Evolutionary conservation across 1,140 invertebrate genomes (phyloP).

Genomic region (Macrostomum lignano): DNA sequence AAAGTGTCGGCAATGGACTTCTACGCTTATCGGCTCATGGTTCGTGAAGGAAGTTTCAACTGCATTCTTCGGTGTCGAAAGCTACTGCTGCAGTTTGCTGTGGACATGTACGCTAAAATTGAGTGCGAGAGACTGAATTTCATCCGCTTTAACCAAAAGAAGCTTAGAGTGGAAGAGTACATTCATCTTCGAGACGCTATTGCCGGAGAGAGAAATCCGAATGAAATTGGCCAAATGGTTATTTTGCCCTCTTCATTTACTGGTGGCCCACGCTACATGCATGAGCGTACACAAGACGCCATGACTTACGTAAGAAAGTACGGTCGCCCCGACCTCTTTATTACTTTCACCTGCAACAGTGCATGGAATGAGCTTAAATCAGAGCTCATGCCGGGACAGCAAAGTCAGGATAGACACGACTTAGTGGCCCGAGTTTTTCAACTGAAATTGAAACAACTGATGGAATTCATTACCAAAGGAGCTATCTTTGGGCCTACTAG

Average conservation of each 20-base stretch:
- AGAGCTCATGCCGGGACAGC: slow-evolving; percentile 13
- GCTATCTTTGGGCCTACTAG: slow-evolving; percentile 15
- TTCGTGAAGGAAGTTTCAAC: slow-evolving; percentile 7
- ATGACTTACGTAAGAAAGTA: slow-evolving; percentile 28
- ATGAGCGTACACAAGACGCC: slow-evolving; percentile 28
- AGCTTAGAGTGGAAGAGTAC: slow-evolving; percentile 11
- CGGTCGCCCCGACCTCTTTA: slow-evolving; percentile 27
- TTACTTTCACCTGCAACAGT: slow-evolving; percentile 31
- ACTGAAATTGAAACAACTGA: slow-evolving; percentile 27
- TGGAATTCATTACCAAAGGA: slow-evolving; percentile 21
- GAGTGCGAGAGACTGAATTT: slow-evolving; percentile 14
- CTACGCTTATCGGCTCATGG: slow-evolving; percentile 8
- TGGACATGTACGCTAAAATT: slow-evolving; percentile 25
- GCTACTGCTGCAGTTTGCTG: slow-evolving; percentile 23
- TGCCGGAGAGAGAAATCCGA: slow-evolving; percentile 7
- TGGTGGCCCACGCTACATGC: slow-evolving; percentile 23
- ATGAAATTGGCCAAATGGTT: slow-evolving; percentile 14
- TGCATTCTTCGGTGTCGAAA: slow-evolving; percentile 14
- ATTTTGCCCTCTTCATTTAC: slow-evolving; percentile 24
- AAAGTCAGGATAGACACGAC: slow-evolving; percentile 21
- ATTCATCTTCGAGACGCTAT: slow-evolving; percentile 11
- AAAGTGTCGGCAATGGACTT: slow-evolving; percentile 6
- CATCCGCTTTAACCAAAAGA: slow-evolving; percentile 11
- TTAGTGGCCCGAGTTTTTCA: slow-evolving; percentile 28
- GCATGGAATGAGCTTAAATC: slow-evolving; percentile 27